Conservation (phyloP, 2,888 invertebrate genomes). For the Polyploca ridens region DNA sequence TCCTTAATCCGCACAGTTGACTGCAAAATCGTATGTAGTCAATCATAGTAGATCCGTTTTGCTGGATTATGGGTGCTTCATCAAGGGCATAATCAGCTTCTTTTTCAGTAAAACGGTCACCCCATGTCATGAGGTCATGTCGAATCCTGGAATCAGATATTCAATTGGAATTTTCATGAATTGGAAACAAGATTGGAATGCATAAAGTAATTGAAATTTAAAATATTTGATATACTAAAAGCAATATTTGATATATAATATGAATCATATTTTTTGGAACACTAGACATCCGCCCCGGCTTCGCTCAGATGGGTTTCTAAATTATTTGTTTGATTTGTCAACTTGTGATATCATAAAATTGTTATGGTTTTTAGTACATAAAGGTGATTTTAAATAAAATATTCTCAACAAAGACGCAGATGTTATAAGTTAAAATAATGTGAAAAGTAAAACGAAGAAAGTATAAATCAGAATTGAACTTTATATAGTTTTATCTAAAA, state of each 20-base stretch:
- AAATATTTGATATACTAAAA: background rate
- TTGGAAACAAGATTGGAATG: background rate
- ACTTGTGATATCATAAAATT: too few species aligned
- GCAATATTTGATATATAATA: too few species aligned
- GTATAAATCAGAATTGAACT: background rate
- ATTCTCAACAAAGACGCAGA: background rate
- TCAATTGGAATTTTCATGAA: conserved; percentile 4
- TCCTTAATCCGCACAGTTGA: conserved; percentile 84
- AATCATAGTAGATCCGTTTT: conserved; percentile 83
- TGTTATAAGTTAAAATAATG: background rate
- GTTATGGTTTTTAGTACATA: too few species aligned
- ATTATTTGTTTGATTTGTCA: too few species aligned
- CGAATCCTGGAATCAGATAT: conserved; percentile 79
- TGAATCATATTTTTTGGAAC: too few species aligned
- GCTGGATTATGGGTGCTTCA: conserved; percentile 85
- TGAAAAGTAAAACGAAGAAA: background rate
- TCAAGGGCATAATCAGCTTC: conserved; percentile 87
- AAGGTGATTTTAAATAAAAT: background rate
- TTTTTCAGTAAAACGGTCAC: conserved; percentile 85
- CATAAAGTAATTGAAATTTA: background rate
- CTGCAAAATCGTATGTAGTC: conserved; percentile 87
- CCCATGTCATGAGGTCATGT: conserved; percentile 86
- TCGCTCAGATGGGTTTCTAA: too few species aligned
- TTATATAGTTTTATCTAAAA: conserved; percentile 1
- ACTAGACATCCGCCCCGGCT: too few species aligned